Evolutionary conservation across 2,888 invertebrate genomes (phyloP).

Genomic region (Argyra leucocephala): DNA sequence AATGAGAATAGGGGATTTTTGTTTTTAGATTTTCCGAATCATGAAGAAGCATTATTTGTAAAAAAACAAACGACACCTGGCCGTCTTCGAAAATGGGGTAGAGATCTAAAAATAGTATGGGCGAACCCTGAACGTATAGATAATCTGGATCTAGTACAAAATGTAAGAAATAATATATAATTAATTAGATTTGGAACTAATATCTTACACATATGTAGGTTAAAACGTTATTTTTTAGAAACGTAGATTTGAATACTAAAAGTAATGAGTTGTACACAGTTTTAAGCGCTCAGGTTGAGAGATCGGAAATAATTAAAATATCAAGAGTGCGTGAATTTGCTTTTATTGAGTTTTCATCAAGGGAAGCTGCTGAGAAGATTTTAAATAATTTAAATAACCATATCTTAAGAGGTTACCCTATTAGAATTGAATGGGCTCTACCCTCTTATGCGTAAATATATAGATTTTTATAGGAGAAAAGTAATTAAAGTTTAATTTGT

Average conservation of each 20-base stretch:
- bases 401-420: conserved; percentile 24
- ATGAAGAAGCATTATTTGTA: conserved; percentile 31
- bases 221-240: conserved; percentile 32
- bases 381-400: conserved; percentile 28
- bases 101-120: conserved; percentile 34
- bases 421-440: conserved; percentile 33
- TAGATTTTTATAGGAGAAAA: neutral
- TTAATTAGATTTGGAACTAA: neutral
- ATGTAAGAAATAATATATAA: conserved; percentile 12
- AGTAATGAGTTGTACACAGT: conserved; percentile 28
- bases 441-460: conserved; percentile 31
- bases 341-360: conserved; percentile 31
- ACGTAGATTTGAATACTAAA: conserved; percentile 31
- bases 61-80: conserved; percentile 32
- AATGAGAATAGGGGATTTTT: conserved; percentile 30
- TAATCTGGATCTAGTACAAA: conserved; percentile 19
- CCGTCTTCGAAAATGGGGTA: conserved; percentile 30
- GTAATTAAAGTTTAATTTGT: neutral
- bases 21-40: conserved; percentile 31
- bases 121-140: conserved; percentile 29
- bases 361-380: conserved; percentile 29
- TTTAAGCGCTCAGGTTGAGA: conserved; percentile 27
- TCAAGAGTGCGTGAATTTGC: conserved; percentile 32
- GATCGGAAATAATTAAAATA: conserved; percentile 29
- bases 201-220: conserved; percentile 23